Percentiles rank a stretch among this genome's conserved stretches.
These are phyloP conservation scores for Coenobita brevimanus DNA, from an alignment of 1,140 invertebrate species.

Conservation along the genomic window DNA sequence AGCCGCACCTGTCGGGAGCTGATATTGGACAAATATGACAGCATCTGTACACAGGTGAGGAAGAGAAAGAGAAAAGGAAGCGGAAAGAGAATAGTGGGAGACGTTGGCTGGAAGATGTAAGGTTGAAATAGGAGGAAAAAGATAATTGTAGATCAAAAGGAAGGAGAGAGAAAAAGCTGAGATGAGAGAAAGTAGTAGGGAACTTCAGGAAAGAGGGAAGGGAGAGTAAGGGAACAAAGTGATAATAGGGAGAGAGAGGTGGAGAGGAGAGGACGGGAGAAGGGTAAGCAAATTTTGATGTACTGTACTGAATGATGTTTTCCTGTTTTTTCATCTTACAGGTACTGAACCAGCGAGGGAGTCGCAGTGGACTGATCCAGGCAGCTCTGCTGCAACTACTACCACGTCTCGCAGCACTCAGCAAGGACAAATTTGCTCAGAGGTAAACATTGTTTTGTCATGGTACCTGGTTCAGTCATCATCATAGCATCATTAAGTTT, in stretches of 20 bases:
- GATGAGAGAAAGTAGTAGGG: neutral
- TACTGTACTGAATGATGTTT: no score
- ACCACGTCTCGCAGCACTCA: constrained; percentile 95
- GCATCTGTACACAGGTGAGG: constrained; percentile 79
- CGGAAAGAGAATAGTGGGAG: no score
- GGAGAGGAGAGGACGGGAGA: neutral
- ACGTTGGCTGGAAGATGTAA: neutral
- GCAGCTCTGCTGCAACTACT: constrained; percentile 90
- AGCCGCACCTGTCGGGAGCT: constrained; percentile 90
- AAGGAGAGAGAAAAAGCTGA: neutral
- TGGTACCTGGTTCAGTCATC: no score
- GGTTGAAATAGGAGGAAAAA: no score
- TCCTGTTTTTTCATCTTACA: constrained; percentile 70
- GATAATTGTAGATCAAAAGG: no score
- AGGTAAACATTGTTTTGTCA: no score
- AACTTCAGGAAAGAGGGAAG: no score
- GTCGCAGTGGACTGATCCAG: constrained; percentile 88
- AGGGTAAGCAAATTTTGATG: no score
- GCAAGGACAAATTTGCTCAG: constrained; percentile 83
- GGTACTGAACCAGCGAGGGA: constrained; percentile 84
- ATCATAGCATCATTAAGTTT: no score
- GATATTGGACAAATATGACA: constrained; percentile 88
- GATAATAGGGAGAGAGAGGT: neutral
- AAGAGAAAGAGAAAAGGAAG: no score
- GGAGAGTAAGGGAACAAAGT: neutral